Evolutionary conservation across 1,140 invertebrate genomes (phyloP).

Genomic region (Adoxophyes honmai): DNA sequence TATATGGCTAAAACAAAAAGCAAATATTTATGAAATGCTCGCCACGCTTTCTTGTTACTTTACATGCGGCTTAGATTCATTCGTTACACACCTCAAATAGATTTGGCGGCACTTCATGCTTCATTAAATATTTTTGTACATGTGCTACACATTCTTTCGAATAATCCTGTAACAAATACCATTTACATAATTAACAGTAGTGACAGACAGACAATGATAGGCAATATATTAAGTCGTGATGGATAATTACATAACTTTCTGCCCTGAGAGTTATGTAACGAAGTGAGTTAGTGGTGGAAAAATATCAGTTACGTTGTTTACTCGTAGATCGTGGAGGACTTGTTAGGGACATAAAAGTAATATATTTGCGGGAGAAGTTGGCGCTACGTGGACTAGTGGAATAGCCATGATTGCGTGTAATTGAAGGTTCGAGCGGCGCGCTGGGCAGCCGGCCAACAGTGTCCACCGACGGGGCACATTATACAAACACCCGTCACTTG

Average conservation of each 20-base stretch:
- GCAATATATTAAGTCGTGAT: background rate
- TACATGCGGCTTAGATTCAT: no score
- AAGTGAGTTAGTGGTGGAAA: background rate
- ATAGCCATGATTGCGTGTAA: constrained; percentile 15
- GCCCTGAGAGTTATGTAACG: background rate
- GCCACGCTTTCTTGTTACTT: no score
- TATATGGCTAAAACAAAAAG: constrained; percentile 89
- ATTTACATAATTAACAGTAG: constrained; percentile 1
- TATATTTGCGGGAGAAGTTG: background rate
- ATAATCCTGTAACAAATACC: constrained; percentile 90
- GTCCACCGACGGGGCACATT: constrained; percentile 51
- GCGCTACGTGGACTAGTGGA: background rate
- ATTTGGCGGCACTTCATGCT: constrained; percentile 96
- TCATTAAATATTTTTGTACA: constrained; percentile 98
- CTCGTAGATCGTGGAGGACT: background rate
- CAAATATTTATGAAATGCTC: background rate
- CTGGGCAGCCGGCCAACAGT: constrained; percentile 44
- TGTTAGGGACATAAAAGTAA: background rate
- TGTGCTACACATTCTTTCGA: constrained; percentile 96
- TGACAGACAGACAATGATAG: background rate
- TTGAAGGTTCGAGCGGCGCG: constrained; percentile 22
- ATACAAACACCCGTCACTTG: constrained; percentile 38
- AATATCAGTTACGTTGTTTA: background rate
- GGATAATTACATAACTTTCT: background rate
- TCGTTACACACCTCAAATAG: constrained; percentile 93